phyloP scores from a whole-genome alignment of 2,888 invertebrate species.

The Podabrus alpinus region DNA sequence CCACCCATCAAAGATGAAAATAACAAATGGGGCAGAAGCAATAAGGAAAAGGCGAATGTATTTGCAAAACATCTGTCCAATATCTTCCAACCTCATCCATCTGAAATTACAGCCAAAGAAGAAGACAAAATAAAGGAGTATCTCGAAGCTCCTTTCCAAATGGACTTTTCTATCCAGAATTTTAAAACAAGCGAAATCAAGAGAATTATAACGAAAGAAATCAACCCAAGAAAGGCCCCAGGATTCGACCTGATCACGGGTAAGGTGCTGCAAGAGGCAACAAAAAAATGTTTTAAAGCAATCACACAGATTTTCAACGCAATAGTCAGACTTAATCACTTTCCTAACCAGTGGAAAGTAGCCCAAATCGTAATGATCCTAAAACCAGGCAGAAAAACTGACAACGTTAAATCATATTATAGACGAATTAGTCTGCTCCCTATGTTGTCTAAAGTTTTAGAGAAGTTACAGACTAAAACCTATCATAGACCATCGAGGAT shows the following conservation, averaged over 20 bases:
- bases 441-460: too few relatives aligned
- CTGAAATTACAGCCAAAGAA: too few relatives aligned
- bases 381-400: too few relatives aligned
- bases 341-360: background rate
- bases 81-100: too few relatives aligned
- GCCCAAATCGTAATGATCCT: background rate
- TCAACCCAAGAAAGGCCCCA: too few relatives aligned
- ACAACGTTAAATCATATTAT: too few relatives aligned
- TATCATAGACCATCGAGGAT: too few relatives aligned
- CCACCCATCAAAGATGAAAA: background rate
- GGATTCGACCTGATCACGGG: background rate
- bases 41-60: background rate
- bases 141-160: background rate
- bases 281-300: background rate
- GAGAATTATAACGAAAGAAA: background rate
- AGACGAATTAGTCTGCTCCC: too few relatives aligned
- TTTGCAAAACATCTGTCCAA: background rate
- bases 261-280: background rate
- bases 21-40: too few relatives aligned
- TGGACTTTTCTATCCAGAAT: background rate
- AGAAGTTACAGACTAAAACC: too few relatives aligned
- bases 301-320: background rate
- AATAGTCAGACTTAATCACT: background rate
- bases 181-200: background rate
- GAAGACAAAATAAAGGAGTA: background rate